phyloP scores from a whole-genome alignment of 1,140 invertebrate genomes.

The Philotrypesis tridentata region DNA sequence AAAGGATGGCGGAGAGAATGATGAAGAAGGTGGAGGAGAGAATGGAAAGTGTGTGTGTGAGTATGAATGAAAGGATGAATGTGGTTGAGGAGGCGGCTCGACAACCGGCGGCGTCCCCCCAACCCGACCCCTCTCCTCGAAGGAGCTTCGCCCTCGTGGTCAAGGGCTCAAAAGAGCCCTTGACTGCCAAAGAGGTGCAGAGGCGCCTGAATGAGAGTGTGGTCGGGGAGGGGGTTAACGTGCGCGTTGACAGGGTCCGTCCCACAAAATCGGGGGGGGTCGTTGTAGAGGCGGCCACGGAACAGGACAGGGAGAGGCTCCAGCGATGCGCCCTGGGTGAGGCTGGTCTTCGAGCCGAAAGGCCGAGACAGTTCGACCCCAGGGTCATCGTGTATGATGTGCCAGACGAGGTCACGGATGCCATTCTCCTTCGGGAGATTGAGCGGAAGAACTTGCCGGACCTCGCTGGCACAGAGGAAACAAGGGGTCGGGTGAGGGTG shows the following conservation, averaged over 20 bases:
- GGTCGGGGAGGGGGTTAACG: neutral
- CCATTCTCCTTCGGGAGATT: neutral
- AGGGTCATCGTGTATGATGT: neutral
- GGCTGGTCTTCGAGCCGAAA: neutral
- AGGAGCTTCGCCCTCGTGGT: too few species aligned
- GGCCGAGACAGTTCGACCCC: neutral
- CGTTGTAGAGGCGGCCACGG: neutral
- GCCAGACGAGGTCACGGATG: neutral
- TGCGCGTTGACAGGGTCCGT: neutral
- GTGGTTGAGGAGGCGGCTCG: too few species aligned
- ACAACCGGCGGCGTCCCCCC: too few species aligned
- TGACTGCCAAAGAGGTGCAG: too few species aligned
- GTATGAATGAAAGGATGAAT: too few species aligned
- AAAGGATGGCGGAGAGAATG: too few species aligned
- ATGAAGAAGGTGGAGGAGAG: too few species aligned
- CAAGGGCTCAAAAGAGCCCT: slow-evolving; percentile 6
- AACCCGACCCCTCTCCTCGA: too few species aligned
- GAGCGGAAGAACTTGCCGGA: neutral
- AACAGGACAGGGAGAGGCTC: neutral
- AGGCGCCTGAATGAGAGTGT: too few species aligned
- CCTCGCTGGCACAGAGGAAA: neutral
- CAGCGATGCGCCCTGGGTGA: too few species aligned
- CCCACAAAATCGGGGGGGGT: neutral
- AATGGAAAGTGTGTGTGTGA: too few species aligned
- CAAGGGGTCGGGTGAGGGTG: neutral